Base-by-base conservation (phyloP, 92 coral and sea anemone genomes). In the Virgularia gustaviana region DNA sequence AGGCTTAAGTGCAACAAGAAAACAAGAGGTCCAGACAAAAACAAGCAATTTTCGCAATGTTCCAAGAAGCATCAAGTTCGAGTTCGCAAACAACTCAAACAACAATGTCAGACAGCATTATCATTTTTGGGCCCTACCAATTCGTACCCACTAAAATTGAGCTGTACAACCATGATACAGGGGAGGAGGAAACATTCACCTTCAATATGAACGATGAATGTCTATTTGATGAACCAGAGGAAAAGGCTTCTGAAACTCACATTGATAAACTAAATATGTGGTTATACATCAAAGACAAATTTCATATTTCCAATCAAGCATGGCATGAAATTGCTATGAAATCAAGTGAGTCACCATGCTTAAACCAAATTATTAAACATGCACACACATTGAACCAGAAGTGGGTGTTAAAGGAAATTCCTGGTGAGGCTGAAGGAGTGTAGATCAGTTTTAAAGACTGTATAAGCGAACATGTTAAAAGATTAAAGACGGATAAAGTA, bases 271-370 rank as follows among this genome's bases (percentile, higher is more conserved):
- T 83, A 27, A 68, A 79, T 29, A 79, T 70, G 81, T 75, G 79
- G 85, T 56, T 79, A 3, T 84, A 75, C 36, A 32, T 79, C 24
- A 79, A 79, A 51, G 88, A 84, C 24, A 84, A 84, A 32, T 75
- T 75, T 13, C 75, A 74, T 55, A 68, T 79, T 11, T 79, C 82
- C 8, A 62, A 79, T 52, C 79, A 73, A 41, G 88, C 88, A 49
- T 83, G 88, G 84, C 84, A 71, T 78, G 84, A 83, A 73, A 79
- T 78, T 72, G 61, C 83, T 32, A 78, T 78, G 51, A 83, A 78
- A 19, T 73, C 76, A 29, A 41, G 54, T 35, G 60, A 53, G 36
- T 10, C 20, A 20, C 29, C 29, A 33, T 82, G 9, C 86, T 78
- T 23, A 15, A 39, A 39, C 15, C 7, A 39, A 39, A 39, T 39